A percentile compares a stretch with the other conserved stretches of the same genome.
Conservation (phyloP, 2,113 vertebrate genomes). For the Pyrgilauda ruficollis region DNA sequence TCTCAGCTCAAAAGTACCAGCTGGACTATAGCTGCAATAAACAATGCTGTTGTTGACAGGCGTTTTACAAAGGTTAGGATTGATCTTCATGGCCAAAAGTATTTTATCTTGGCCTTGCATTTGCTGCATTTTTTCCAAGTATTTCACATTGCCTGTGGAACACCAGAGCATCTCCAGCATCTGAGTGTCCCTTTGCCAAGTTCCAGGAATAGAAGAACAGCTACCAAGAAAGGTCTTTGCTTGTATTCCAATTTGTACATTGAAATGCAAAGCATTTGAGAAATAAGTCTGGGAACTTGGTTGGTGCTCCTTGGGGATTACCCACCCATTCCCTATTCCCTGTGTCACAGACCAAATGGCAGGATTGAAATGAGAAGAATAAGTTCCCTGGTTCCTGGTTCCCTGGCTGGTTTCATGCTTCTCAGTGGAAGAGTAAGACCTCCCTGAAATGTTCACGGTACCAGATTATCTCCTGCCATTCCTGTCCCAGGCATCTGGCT, state of each 20-base stretch:
- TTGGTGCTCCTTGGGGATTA: conserved; percentile 6
- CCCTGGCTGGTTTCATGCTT: neutral
- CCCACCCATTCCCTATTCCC: neutral
- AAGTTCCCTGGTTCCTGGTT: neutral
- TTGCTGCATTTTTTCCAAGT: neutral
- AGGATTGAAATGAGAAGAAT: neutral
- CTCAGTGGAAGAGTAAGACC: neutral
- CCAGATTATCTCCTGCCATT: neutral
- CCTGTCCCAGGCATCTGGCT: neutral
- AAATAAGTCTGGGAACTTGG: conserved; percentile 40
- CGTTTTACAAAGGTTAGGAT: neutral
- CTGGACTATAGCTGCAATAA: neutral
- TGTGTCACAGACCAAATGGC: neutral
- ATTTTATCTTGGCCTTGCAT: conserved; percentile 16
- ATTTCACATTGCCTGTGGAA: neutral
- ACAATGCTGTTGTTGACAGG: neutral
- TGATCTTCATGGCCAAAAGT: neutral
- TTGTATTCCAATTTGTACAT: neutral
- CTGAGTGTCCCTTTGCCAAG: conserved; percentile 18
- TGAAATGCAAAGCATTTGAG: conserved; percentile 36
- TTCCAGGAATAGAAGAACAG: conserved; percentile 37
- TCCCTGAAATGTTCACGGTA: neutral
- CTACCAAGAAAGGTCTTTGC: conserved; percentile 4
- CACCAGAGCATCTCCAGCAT: conserved; percentile 2
- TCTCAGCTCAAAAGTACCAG: neutral